Percentiles rank a stretch among this genome's conserved stretches.
These are phyloP conservation scores for Clarias laeviceps DNA, from an alignment of 2,797 vertebrate genomes.

Conservation along the genomic window DNA sequence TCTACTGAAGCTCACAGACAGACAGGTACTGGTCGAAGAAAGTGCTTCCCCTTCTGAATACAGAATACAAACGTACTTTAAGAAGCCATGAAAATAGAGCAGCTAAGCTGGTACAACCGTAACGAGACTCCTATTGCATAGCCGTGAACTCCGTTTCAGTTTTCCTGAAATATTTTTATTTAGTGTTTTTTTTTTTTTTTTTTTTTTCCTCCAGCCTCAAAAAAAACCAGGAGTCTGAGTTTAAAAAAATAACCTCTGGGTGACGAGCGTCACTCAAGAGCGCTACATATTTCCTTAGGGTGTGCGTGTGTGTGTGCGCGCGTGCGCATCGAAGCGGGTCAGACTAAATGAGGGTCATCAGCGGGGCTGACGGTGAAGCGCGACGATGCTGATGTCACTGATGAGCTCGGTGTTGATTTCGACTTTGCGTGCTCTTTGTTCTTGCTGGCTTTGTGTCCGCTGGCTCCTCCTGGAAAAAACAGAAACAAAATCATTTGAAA, in stretches of 20 bases:
- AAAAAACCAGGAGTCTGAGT: conserved; percentile 70
- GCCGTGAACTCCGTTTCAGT: conserved; percentile 77
- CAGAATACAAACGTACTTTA: conserved; percentile 69
- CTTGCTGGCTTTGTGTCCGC: conserved; percentile 81
- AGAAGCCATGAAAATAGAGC: conserved; percentile 74
- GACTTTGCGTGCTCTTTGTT: conserved; percentile 83
- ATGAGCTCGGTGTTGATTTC: conserved; percentile 68
- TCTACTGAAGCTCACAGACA: conserved; percentile 70
- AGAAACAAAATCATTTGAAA: not conserved
- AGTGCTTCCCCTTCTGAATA: conserved; percentile 67
- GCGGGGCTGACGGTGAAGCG: conserved; percentile 93
- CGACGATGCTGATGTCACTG: conserved; percentile 75
- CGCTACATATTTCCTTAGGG: conserved; percentile 41
- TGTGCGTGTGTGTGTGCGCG: conserved; percentile 7
- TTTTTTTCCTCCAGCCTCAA: conserved; percentile 71
- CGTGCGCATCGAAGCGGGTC: conserved; percentile 53
- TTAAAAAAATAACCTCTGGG: conserved; percentile 81
- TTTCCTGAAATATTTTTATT: conserved; percentile 66
- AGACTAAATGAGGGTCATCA: conserved; percentile 82
- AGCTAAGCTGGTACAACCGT: conserved; percentile 76
- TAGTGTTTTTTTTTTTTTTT: not conserved
- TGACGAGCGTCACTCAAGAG: conserved; percentile 51
- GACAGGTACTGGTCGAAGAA: conserved; percentile 70
- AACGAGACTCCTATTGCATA: conserved; percentile 82
- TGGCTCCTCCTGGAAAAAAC: conserved; percentile 71